Percentiles rank a stretch among this genome's conserved stretches.
Evolutionary conservation across 2,888 invertebrate genomes (phyloP).

Genomic region (Panorpa germanica): DNA sequence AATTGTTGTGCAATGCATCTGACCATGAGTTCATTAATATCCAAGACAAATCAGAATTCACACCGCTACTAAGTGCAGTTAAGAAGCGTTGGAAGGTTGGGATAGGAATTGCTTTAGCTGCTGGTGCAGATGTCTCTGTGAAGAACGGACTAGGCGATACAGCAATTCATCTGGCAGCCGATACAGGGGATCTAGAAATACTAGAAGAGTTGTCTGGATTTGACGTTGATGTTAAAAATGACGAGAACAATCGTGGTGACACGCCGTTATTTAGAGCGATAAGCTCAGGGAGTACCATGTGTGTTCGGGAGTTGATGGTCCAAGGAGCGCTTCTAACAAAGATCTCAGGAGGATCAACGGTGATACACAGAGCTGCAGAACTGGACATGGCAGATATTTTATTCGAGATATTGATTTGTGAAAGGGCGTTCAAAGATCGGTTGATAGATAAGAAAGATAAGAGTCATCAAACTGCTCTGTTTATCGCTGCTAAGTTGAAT

Average conservation of each 20-base stretch:
- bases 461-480: too few species aligned
- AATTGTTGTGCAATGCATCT: too few species aligned
- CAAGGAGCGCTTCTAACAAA: conserved; percentile 11
- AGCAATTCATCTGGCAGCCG: conserved; percentile 18
- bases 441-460: too few species aligned
- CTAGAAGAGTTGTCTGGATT: conserved; percentile 17
- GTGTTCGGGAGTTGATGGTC: conserved; percentile 14
- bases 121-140: conserved; percentile 17
- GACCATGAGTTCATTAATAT: too few species aligned
- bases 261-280: conserved; percentile 16
- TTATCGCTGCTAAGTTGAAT: too few species aligned
- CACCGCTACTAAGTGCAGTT: conserved; percentile 32
- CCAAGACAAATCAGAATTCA: conserved; percentile 27
- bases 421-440: too few species aligned
- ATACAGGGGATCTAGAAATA: conserved; percentile 15
- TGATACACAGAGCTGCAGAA: conserved; percentile 4
- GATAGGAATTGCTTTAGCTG: conserved; percentile 19
- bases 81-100: conserved; percentile 31
- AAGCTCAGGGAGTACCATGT: conserved; percentile 14
- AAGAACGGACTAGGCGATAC: conserved; percentile 15
- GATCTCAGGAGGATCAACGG: conserved; percentile 6
- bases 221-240: conserved; percentile 14
- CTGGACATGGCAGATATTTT: too few species aligned
- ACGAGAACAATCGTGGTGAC: conserved; percentile 13
- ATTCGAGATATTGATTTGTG: too few species aligned